phyloP scores from a whole-genome alignment of 2,113 vertebrate species.

The Ciconia boyciana region DNA sequence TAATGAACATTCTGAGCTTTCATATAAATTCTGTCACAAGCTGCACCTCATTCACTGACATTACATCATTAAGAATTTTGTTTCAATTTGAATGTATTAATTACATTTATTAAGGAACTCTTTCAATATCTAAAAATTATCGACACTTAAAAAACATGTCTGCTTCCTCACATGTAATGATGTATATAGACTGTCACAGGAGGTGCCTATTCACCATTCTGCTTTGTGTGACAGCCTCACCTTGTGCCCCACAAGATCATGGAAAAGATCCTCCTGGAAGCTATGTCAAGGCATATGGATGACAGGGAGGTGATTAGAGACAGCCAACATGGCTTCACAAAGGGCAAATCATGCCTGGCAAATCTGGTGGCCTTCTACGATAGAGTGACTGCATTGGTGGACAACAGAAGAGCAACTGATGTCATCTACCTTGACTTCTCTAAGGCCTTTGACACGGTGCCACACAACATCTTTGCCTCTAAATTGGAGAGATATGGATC shows the following conservation, averaged over 20 bases:
- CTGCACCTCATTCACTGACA: background rate
- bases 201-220: background rate
- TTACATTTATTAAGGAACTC: background rate
- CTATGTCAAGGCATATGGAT: background rate
- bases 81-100: background rate
- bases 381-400: background rate
- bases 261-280: background rate
- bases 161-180: background rate
- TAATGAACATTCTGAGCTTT: background rate
- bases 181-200: background rate
- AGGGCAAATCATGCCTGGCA: background rate
- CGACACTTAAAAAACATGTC: background rate
- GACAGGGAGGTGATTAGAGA: background rate
- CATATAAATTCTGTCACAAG: background rate
- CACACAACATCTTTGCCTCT: background rate
- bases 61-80: background rate
- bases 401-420: background rate
- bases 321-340: background rate
- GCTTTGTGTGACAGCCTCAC: background rate
- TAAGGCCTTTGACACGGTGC: background rate
- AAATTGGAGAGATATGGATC: background rate
- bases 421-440: background rate
- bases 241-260: background rate
- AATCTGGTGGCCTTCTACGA: background rate
- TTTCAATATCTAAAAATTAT: background rate